phyloP scores from a whole-genome alignment of 2,888 invertebrate genomes.

The Mesorhabditis spiculigera region DNA sequence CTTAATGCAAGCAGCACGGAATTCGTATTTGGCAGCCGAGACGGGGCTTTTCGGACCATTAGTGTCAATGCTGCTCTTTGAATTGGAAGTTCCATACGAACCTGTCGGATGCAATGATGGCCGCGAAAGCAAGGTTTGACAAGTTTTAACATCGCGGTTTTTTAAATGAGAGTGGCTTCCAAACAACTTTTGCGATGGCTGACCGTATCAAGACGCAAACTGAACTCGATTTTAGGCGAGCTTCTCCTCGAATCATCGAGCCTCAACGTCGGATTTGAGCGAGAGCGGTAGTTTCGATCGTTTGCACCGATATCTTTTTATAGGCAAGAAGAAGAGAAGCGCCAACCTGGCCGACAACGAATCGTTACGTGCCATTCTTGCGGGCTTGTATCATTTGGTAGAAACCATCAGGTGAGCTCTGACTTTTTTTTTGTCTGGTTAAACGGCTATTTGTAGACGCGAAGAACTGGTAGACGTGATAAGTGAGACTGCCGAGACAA shows the following conservation, averaged over 20 bases:
- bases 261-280: too few species aligned
- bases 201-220: too few species aligned
- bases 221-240: too few species aligned
- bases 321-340: slow-evolving; percentile 63
- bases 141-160: too few species aligned
- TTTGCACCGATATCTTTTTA: neutral
- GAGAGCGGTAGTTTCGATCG: too few species aligned
- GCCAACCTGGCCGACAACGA: slow-evolving; percentile 83
- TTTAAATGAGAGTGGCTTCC: slow-evolving; percentile 11
- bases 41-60: slow-evolving; percentile 67
- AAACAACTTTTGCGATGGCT: too few species aligned
- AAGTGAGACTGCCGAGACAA: slow-evolving; percentile 8
- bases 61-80: slow-evolving; percentile 74
- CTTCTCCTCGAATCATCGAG: too few species aligned
- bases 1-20: slow-evolving; percentile 68
- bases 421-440: neutral
- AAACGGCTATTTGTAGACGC: slow-evolving; percentile 11
- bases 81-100: slow-evolving; percentile 73
- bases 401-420: slow-evolving; percentile 76
- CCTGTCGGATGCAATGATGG: slow-evolving; percentile 19
- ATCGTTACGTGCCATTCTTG: slow-evolving; percentile 84
- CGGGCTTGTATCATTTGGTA: slow-evolving; percentile 87
- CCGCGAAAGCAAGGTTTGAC: slow-evolving; percentile 17
- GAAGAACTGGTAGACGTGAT: slow-evolving; percentile 14
- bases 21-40: slow-evolving; percentile 82